Base-by-base conservation (phyloP, 2,888 invertebrate species). In the Parasteatoda lunata region DNA sequence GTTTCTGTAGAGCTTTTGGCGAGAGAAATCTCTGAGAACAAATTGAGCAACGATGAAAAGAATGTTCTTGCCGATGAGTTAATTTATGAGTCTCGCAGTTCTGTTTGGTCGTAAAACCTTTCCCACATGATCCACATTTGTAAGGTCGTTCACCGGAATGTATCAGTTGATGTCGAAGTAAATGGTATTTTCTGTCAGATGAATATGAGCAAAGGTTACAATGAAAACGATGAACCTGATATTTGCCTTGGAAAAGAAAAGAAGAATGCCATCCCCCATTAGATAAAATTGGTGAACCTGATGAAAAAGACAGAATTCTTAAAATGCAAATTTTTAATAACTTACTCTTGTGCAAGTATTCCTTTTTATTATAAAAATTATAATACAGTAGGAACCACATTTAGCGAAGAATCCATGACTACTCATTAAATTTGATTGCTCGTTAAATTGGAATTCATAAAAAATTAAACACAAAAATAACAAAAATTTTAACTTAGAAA, bases 81-180 rank as follows among this genome's bases (percentile, higher is more conserved):
- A 79, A 66, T 30, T 48, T 79, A 30, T 88, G 88, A n/a, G 88
- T 88, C 66, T 88, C 76, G 49, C 80, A 81, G 64, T 88, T 88
- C 69, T 88, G 88, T 70, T 88, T 88, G 4, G 82, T 82, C 3
- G 83, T 83, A 65, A 88, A 88, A 9, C 88, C 88, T 66, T 83
- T 88, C 13, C 88, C 88, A 66, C 88, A 88, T 6, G 68, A 54
- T 6, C 45, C 7, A n/a, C 88, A 88, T 64, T 83, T 83, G 64
- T 77, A 81, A 51, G 88, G 88, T 48, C 83, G 82, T 48, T 88
- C 88, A 7, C 88, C 88, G 9, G 88, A 83, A 65, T 88, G 88
- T 71, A 82, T 82, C 8, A 83, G 79, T 54, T 83, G 78, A 47
- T 88, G 88, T 3, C 83, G 47, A 30, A 79, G 13, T 11, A 88